These are phyloP conservation scores for Tiliqua scincoides DNA, from an alignment of 2,113 vertebrate species.

Conservation along the genomic window DNA sequence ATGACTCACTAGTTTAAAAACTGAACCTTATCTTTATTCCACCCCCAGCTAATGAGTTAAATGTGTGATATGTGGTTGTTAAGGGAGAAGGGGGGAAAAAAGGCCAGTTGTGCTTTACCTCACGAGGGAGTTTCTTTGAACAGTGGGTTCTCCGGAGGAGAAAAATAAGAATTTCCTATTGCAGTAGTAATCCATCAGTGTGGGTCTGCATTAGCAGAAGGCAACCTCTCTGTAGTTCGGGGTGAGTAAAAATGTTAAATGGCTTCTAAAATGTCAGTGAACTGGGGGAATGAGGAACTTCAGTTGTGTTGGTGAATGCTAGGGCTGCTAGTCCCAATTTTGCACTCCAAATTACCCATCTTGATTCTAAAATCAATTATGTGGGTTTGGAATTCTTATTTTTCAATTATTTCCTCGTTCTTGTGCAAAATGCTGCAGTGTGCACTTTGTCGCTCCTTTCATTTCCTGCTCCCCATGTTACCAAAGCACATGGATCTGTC, in stretches of 20 bases:
- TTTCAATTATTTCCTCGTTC: not conserved
- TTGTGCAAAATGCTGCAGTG: not conserved
- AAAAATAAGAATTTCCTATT: constrained; percentile 28
- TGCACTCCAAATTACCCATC: not conserved
- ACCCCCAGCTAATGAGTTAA: constrained; percentile 72
- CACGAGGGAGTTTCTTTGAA: constrained; percentile 53
- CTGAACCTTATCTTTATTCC: constrained; percentile 71
- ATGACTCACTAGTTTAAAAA: constrained; percentile 72
- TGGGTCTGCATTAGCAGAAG: constrained; percentile 25
- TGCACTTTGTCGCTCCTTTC: not conserved
- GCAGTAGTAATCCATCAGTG: constrained; percentile 19
- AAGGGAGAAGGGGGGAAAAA: not conserved
- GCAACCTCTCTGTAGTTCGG: not conserved
- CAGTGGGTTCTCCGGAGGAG: constrained; percentile 7
- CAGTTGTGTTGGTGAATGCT: not conserved
- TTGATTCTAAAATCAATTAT: not conserved
- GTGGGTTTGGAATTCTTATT: not conserved
- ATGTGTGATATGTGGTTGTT: constrained; percentile 55
- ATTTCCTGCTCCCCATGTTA: not conserved
- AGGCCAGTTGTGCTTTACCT: constrained; percentile 50
- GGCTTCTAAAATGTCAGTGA: constrained; percentile 10
- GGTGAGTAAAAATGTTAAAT: constrained; percentile 14
- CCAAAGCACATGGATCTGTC: not conserved
- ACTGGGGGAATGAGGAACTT: not conserved
- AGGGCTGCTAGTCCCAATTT: not conserved